phyloP scores from a whole-genome alignment of 2,797 vertebrate species.

The Rhinatrema bivittatum region DNA sequence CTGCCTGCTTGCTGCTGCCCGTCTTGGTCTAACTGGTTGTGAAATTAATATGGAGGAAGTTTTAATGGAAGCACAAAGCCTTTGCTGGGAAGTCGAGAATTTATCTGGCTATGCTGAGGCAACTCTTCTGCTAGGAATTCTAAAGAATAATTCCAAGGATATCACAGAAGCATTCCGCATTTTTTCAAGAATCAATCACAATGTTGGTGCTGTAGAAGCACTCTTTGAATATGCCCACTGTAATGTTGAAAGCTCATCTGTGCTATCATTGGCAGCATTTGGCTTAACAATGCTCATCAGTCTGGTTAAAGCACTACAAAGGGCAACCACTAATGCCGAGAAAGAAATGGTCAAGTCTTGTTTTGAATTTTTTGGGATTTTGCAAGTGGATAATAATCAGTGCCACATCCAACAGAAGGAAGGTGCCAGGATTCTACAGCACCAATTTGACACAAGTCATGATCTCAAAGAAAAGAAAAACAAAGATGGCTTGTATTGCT shows the following conservation, averaged over 20 bases:
- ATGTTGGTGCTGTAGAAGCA: slow-evolving; percentile 53
- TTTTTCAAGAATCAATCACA: slow-evolving; percentile 46
- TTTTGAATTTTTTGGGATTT: slow-evolving; percentile 64
- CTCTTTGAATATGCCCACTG: slow-evolving; percentile 36
- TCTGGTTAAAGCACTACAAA: slow-evolving; percentile 44
- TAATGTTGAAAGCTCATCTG: neutral
- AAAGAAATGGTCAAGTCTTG: slow-evolving; percentile 65
- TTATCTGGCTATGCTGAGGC: slow-evolving; percentile 47
- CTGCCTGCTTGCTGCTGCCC: slow-evolving; percentile 52
- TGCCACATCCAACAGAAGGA: slow-evolving; percentile 54
- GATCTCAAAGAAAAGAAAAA: slow-evolving; percentile 38
- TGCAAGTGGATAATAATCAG: slow-evolving; percentile 34
- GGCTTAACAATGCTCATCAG: slow-evolving; percentile 48
- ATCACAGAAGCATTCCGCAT: slow-evolving; percentile 26
- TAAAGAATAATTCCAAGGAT: slow-evolving; percentile 36
- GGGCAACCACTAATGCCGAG: slow-evolving; percentile 52
- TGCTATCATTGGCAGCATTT: slow-evolving; percentile 25
- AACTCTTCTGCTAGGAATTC: slow-evolving; percentile 44
- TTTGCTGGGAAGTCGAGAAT: slow-evolving; percentile 44
- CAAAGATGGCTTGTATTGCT: slow-evolving; percentile 35
- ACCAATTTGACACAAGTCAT: slow-evolving; percentile 34
- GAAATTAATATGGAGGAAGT: neutral
- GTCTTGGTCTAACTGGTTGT: slow-evolving; percentile 18
- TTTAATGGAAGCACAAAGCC: slow-evolving; percentile 43
- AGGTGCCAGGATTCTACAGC: slow-evolving; percentile 42